Conservation (phyloP, 2,888 invertebrate genomes). For the Mythimna lalbum region DNA sequence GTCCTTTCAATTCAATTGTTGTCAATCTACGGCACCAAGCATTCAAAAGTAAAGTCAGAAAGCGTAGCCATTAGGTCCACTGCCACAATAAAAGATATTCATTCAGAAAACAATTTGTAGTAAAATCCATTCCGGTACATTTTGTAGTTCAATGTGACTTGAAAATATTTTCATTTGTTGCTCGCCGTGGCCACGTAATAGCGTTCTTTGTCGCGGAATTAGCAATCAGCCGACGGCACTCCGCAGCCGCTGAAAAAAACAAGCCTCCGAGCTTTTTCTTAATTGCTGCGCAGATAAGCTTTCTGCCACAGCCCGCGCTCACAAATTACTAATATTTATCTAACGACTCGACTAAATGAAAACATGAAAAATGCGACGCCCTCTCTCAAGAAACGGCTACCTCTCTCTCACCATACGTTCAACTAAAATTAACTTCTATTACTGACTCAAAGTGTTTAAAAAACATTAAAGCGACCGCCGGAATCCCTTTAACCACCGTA, state of each 20-base stretch:
- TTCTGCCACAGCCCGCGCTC: constrained; percentile 76
- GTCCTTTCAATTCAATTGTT: neutral
- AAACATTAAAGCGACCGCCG: constrained; percentile 62
- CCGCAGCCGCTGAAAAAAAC: constrained; percentile 73
- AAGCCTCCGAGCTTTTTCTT: constrained; percentile 80
- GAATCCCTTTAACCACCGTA: constrained; percentile 75
- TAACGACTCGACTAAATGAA: constrained; percentile 80
- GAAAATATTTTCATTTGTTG: constrained; percentile 80
- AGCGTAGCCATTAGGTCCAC: constrained; percentile 4
- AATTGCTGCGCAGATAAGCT: constrained; percentile 86
- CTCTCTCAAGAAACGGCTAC: constrained; percentile 38
- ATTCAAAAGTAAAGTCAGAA: neutral
- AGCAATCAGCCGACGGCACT: constrained; percentile 82
- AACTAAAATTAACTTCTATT: constrained; percentile 68
- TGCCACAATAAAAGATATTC: constrained; percentile 25
- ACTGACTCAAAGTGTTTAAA: constrained; percentile 63
- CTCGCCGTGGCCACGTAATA: constrained; percentile 77
- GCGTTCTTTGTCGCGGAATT: constrained; percentile 87
- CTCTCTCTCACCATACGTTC: constrained; percentile 56
- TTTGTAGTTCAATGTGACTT: constrained; percentile 60
- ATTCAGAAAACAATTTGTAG: constrained; percentile 48
- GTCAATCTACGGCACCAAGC: neutral
- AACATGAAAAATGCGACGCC: constrained; percentile 73
- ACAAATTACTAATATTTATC: constrained; percentile 83
- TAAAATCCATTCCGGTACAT: constrained; percentile 49